Percentiles rank a stretch among this genome's conserved stretches.
These are phyloP conservation scores for Orius laevigatus DNA, from an alignment of 1,140 invertebrate species.

Conservation along the genomic window DNA sequence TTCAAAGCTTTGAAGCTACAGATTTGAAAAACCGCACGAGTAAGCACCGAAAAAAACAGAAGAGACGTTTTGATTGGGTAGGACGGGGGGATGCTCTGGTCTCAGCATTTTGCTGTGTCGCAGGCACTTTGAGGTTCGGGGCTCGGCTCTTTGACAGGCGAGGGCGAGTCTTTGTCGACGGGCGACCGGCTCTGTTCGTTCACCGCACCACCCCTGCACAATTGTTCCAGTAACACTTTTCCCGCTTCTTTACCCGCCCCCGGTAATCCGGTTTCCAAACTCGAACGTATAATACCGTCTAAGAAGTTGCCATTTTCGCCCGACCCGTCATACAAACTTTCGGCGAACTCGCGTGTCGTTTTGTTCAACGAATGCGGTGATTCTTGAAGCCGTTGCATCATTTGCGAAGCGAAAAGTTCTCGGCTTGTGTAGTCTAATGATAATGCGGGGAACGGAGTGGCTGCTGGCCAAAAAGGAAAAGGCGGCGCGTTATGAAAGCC, in stretches of 20 bases:
- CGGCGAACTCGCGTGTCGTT: constrained; percentile 38
- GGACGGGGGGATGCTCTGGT: neutral
- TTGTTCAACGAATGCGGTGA: constrained; percentile 35
- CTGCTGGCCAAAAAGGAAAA: constrained; percentile 43
- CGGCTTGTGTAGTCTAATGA: constrained; percentile 41
- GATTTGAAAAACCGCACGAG: constrained; percentile 10
- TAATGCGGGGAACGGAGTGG: constrained; percentile 28
- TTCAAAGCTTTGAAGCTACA: constrained; percentile 16
- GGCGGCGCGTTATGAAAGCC: constrained; percentile 32
- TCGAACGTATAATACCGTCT: constrained; percentile 64
- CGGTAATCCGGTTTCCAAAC: constrained; percentile 43
- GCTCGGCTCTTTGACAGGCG: neutral
- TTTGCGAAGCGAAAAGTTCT: constrained; percentile 59
- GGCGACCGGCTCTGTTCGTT: constrained; percentile 3
- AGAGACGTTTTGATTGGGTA: neutral
- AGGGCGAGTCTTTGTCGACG: neutral
- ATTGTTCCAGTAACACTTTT: constrained; percentile 49
- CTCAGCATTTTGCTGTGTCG: constrained; percentile 10
- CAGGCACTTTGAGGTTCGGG: constrained; percentile 1
- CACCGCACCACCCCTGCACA: constrained; percentile 41
- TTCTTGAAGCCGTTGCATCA: constrained; percentile 59
- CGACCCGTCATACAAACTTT: constrained; percentile 40
- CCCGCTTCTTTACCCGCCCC: constrained; percentile 27
- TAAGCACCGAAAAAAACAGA: constrained; percentile 13
- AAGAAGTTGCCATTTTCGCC: constrained; percentile 55